Base-by-base conservation (phyloP, 2,888 invertebrate genomes). In the Chrysomela aeneicollis region DNA sequence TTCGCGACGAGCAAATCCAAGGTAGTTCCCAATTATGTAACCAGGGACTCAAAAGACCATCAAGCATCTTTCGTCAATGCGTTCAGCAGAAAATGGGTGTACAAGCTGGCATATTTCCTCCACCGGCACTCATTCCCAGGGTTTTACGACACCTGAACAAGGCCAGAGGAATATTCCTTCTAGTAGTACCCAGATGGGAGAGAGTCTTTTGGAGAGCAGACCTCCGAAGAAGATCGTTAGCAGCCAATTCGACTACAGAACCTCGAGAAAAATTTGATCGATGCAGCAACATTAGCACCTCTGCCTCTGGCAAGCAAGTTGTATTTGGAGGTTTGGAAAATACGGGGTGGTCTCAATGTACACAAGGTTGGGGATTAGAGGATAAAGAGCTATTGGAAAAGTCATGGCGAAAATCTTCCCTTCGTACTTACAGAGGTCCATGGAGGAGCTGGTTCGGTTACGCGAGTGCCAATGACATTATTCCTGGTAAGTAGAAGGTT, bases 121-220 rank as follows among this genome's bases (percentile, higher is more conserved):
- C 77, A 4, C 78, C 76, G 6, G 55, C 64, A 12, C 65, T 76
- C 15, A 71, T 76, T 1, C 77, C 77, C 5, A 37, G 65, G 30
- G 73, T 77, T 0, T 67, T 75, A 12, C 19, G 50, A 1, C 75
- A 77, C 35, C 68, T 76, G 8, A 73, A 75, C 59, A 47, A 49
- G 4, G 69, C 73, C 2, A 55, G 42, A 42, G 74, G 76, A 6
- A 54, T 32, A 8, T 76, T 72, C 58, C 66, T 77, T 5, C 46
- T 77, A 30, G 63, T 76, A 52, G 73, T 71, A 0, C 67, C 69
- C 12, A 73, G 73, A 37, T 69, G 73, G 64, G 63, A 68, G 22
- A 67, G 35, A 32, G 74, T 73, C 3, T 78, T 75, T 59, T 79
- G 78, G 77, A 51, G 71, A 69, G 61, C 76, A 12, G 77, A 79